Percentiles rank a stretch among this genome's conserved stretches.
Conservation (phyloP, 2,888 invertebrate species). For the Sepioteuthis lessoniana region DNA sequence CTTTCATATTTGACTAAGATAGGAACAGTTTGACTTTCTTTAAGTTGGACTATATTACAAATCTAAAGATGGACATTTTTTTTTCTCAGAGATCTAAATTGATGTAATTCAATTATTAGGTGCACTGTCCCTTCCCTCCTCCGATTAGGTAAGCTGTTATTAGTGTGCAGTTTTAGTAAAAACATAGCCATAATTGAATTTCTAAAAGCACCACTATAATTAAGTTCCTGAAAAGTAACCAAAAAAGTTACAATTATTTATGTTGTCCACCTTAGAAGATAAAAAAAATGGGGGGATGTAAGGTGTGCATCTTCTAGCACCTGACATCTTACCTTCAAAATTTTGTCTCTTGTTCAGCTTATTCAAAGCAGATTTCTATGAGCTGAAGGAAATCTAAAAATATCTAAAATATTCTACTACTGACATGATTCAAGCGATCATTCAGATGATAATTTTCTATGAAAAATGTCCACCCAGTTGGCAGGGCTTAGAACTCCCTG, state of each 20-base stretch:
- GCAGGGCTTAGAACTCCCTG: no score
- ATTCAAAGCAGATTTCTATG: not conserved
- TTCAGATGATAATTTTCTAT: no score
- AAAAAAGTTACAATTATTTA: slow-evolving; percentile 33
- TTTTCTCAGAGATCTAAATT: not conserved
- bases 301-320: not conserved
- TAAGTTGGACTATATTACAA: not conserved
- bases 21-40: not conserved
- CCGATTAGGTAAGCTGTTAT: not conserved
- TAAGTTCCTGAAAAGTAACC: slow-evolving; percentile 10
- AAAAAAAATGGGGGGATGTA: not conserved
- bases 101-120: not conserved
- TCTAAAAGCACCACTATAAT: not conserved
- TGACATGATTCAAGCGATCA: no score
- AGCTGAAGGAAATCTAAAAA: not conserved
- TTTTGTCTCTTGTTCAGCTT: not conserved
- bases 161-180: slow-evolving; percentile 14
- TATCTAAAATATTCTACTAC: no score
- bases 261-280: not conserved
- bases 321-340: not conserved
- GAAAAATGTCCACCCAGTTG: no score
- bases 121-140: not conserved
- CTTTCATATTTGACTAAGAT: not conserved
- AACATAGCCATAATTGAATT: slow-evolving; percentile 6
- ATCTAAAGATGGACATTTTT: not conserved